Evolutionary conservation across 2,888 invertebrate genomes (phyloP), one percentile per base, ranked within the genome.

Genomic region (Nomada lathburiana): DNA sequence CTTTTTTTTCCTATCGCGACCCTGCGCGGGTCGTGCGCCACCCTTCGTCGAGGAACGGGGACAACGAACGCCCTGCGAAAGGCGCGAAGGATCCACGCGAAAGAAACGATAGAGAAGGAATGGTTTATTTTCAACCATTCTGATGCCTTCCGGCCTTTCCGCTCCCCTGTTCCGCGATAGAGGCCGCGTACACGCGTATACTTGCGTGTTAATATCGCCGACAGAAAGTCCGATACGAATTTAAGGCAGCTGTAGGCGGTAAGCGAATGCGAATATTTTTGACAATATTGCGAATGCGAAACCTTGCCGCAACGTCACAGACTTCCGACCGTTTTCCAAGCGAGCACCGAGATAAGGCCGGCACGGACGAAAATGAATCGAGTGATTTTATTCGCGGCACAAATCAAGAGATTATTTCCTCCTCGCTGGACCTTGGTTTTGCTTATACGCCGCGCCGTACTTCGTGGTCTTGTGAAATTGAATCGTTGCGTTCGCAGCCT

Each of bases 331-430:
- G 68, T 85, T 81, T 69, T 74, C 73, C 76, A 85, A 83, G 79
- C 85, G 76, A 80, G 77, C 77, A 59, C 69, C 69, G 64, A 80
- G 87, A 87, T 87, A 87, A 87, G 85, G 79, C 78, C 78, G n/a
- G 65, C 81, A 60, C 77, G 82, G 86, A 88, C 88, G 82, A 88
- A 84, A 88, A 88, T 88, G 88, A 88, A 88, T 88, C 88, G 88
- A 85, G 85, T 74, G 87, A 86, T 80, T 88, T 88, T 88, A 88
- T 87, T 88, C 86, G 69, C 74, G 86, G 80, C 83, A 87, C 88
- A 88, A 88, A 89, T 88, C 88, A 89, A 84, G 80, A 88, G 84
- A 87, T 89, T 88, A 89, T 88, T 88, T 88, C 83, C 88, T 86
- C 82, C 82, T 76, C 78, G 82, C 84, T 79, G 86, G 84, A 86